Conservation (phyloP, 2,797 vertebrate species). For the Iguana delicatissima region DNA sequence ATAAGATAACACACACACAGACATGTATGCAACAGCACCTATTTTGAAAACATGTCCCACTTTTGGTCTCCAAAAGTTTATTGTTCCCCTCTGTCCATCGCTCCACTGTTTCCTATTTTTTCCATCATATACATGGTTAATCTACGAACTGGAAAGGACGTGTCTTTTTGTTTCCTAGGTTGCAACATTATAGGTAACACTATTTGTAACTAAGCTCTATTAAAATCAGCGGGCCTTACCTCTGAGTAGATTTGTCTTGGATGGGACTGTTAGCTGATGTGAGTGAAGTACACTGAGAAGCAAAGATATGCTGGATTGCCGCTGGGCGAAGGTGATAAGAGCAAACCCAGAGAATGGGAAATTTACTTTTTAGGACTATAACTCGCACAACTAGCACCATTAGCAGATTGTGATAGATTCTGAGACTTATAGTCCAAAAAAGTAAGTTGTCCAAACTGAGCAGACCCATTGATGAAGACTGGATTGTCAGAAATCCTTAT, state of each 20-base stretch:
- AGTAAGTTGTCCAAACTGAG: too few species aligned
- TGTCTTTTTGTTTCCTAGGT: background rate
- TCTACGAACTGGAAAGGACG: background rate
- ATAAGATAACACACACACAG: background rate
- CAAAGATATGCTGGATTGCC: background rate
- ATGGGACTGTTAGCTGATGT: background rate
- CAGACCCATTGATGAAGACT: background rate
- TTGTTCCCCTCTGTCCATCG: background rate
- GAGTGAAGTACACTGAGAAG: background rate
- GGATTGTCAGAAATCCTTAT: background rate
- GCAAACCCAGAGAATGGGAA: too few species aligned
- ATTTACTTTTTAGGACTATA: too few species aligned
- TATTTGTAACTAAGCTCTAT: background rate
- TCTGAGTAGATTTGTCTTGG: background rate
- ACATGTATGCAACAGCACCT: too few species aligned
- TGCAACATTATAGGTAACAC: background rate
- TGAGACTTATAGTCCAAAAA: too few species aligned
- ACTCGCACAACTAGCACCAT: too few species aligned
- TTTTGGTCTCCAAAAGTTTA: background rate
- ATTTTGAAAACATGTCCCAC: too few species aligned
- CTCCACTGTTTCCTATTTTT: too few species aligned
- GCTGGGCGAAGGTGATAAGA: background rate
- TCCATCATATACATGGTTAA: background rate
- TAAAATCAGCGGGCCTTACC: background rate
- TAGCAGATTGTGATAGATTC: too few species aligned